These are phyloP conservation scores for Andrena praecox DNA, from an alignment of 2,888 invertebrate genomes.

Conservation along the genomic window DNA sequence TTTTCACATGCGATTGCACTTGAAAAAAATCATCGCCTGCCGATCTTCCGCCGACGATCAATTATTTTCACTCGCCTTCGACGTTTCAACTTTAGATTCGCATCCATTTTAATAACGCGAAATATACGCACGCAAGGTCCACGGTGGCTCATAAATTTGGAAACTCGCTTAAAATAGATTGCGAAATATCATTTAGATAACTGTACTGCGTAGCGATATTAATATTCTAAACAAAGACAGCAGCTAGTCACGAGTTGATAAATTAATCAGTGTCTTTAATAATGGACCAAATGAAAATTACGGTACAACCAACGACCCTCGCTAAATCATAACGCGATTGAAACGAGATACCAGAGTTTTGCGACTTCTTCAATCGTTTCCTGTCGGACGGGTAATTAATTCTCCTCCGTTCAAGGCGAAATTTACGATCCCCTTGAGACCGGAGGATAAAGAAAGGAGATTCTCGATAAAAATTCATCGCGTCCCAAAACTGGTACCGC, in stretches of 20 bases:
- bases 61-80: slow-evolving; percentile 24
- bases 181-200: not conserved
- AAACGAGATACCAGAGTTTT: not conserved
- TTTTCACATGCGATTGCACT: not conserved
- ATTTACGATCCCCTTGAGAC: slow-evolving; percentile 1
- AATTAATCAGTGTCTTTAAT: slow-evolving; percentile 17
- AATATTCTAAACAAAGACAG: not conserved
- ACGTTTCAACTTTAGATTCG: not conserved
- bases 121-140: no score
- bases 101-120: not conserved
- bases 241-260: not conserved
- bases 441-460: not conserved
- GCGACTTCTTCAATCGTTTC: not conserved
- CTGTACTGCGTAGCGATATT: slow-evolving; percentile 20
- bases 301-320: not conserved
- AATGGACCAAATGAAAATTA: not conserved
- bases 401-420: not conserved
- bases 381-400: not conserved
- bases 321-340: not conserved
- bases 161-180: not conserved
- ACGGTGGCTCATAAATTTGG: not conserved
- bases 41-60: not conserved
- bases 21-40: not conserved
- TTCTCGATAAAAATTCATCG: slow-evolving; percentile 14
- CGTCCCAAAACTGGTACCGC: slow-evolving; percentile 20